Base-by-base conservation (phyloP, 2,888 invertebrate species). In the Barypeithes pellucidus region DNA sequence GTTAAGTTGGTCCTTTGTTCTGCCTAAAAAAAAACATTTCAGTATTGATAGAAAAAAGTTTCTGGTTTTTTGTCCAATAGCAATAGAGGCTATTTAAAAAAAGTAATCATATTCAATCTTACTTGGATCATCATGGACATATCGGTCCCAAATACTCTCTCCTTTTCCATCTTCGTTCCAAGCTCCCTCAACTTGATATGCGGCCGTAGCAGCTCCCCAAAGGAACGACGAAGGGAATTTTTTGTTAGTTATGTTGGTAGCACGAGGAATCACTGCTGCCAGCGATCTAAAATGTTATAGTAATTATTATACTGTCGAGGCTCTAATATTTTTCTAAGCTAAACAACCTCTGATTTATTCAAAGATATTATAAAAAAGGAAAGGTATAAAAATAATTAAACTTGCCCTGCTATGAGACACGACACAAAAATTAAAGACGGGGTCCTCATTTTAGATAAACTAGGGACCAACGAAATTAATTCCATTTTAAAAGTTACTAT, bases 1-100 rank as follows among this genome's bases (percentile, higher is more conserved):
- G 69, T 89, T 92, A 60, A 88, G 91, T 12, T 63, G 16, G 18
- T 75, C 72, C 36, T 52, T 57, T 20, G 45, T 67, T 22, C 60
- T 47, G 41, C 60, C 71, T 65, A 12, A 20, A 69, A 69, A 4
- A n/a, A n/a, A n/a, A n/a, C n/a, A n/a, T n/a, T n/a, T n/a, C n/a
- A n/a, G n/a, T n/a, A n/a, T n/a, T n/a, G n/a, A n/a, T n/a, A n/a
- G n/a, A n/a, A n/a, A n/a, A n/a, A n/a, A n/a, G n/a, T n/a, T n/a
- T n/a, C n/a, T n/a, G n/a, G n/a, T n/a, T n/a, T n/a, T n/a, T 33
- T 33, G 33, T 33, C 4, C 4, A 33, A 8, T 5, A 33, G 33
- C 33, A 4, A 33, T 5, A 33, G 8, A 33, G 8, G 33, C 33
- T 5, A 8, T 33, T 33, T 5, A 33, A 33, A 29, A 29, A 29